Base-by-base conservation (phyloP, 2,888 invertebrate genomes). In the Griposia aprilina region DNA sequence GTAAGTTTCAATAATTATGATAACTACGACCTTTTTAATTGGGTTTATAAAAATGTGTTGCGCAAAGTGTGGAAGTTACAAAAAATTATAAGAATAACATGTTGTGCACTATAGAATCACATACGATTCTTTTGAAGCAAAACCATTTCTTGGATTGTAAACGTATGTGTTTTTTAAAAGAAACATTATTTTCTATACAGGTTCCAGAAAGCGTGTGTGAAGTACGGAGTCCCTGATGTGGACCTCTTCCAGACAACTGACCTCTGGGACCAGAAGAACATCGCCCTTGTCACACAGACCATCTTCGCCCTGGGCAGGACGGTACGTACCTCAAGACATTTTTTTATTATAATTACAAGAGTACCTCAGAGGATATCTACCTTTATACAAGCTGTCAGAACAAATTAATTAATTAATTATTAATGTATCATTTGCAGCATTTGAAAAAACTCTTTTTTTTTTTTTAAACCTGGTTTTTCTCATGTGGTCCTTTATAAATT, bases 161-260 rank as follows among this genome's bases (percentile, higher is more conserved):
- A 41, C 3, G 10, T 26, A 0, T 17, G 10, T 20, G 5, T 26
- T 26, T 26, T 63, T 20, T 30, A 5, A 23, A 0, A 2, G 30
- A 65, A 30, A 1, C 13, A 17, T 17, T 74, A 83, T 76, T 84
- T 81, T 93, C 93, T 67, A 79, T n/a, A 5, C 93, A 98, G 98
- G 92, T 99, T 99, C 93, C 98, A 98, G 90, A 98, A 98, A 87
- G 98, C 98, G 2, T 98, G 98, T 91, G 97, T 98, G 66, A 97
- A 97, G 90, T 98, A 99, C 90, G 99, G 99, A 73, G 98, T 99
- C 1, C 98, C 98, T 11, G 98, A 98, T 88, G 98, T 98, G 1
- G 99, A 99, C 92, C 97, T 98, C 20, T 99, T 99, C 97, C 99
- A 99, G 96, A 98, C 99, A 2, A 98, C 99, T 0, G 99, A 99